Conservation (phyloP, 1,140 invertebrate genomes). For the Tetramorium simillimum region DNA sequence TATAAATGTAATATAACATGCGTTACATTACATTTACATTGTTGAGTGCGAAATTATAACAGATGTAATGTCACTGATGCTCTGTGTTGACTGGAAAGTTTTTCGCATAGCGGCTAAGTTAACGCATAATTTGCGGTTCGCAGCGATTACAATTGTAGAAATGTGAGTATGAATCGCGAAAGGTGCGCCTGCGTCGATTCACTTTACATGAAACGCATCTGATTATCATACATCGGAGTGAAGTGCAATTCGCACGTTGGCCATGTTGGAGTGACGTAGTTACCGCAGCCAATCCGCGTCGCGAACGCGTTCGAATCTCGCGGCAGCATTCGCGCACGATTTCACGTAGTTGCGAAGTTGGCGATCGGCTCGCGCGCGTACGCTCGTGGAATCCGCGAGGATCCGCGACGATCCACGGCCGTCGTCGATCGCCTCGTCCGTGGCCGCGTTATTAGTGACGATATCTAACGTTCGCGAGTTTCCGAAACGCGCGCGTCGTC, state of each 20-base stretch:
- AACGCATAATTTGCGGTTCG: too few species aligned
- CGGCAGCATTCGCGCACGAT: background rate
- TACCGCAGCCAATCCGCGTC: background rate
- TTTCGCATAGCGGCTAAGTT: too few species aligned
- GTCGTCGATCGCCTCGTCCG: background rate
- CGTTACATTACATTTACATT: too few species aligned
- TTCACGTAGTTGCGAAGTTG: background rate
- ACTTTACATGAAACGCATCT: too few species aligned
- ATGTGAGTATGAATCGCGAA: too few species aligned
- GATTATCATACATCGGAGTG: background rate
- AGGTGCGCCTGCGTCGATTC: background rate
- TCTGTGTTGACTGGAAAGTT: too few species aligned
- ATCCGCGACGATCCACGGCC: background rate
- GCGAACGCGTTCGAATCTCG: background rate
- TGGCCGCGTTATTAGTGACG: too few species aligned
- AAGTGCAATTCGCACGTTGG: background rate
- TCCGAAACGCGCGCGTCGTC: conserved; percentile 24
- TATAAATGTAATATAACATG: too few species aligned
- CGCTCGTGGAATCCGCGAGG: background rate
- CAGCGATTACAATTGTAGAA: too few species aligned
- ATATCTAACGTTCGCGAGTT: background rate
- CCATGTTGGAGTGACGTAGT: background rate
- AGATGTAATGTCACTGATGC: too few species aligned
- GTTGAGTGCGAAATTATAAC: too few species aligned
- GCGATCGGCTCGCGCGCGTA: background rate